A percentile compares a stretch with the other conserved stretches of the same genome.
phyloP scores from a whole-genome alignment of 2,888 invertebrate species.

The Chymomyza procnemis region DNA sequence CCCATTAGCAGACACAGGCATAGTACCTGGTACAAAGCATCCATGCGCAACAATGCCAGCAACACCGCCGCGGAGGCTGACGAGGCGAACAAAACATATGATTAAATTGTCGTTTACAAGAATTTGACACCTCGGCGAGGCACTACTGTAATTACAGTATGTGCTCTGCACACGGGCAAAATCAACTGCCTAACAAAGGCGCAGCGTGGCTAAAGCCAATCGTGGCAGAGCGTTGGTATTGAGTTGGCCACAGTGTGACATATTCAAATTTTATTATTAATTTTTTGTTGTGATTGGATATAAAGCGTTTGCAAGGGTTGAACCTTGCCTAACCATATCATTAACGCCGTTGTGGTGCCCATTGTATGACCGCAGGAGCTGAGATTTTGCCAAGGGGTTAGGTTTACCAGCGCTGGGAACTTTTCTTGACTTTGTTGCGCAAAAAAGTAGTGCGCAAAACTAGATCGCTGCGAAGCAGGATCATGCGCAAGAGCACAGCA shows the following conservation, averaged over 20 bases:
- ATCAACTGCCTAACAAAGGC: conserved; percentile 50
- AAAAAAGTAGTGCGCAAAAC: conserved; percentile 9
- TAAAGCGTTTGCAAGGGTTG: conserved; percentile 46
- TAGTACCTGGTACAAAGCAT: conserved; percentile 17
- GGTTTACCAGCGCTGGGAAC: conserved; percentile 42
- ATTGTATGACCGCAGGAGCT: conserved; percentile 58
- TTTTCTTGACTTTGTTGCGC: conserved; percentile 13
- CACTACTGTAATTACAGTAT: conserved; percentile 50
- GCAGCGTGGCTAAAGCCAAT: conserved; percentile 35
- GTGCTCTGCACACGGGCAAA: conserved; percentile 17
- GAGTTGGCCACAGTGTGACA: conserved; percentile 51
- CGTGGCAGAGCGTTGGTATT: conserved; percentile 44
- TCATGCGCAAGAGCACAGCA: conserved; percentile 43
- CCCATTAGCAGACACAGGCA: conserved; percentile 42
- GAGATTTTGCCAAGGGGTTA: conserved; percentile 18
- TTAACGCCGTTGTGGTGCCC: conserved; percentile 75
- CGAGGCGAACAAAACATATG: conserved; percentile 56
- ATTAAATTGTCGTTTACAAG: conserved; percentile 65
- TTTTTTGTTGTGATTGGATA: conserved; percentile 47
- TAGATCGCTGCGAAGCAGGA: conserved; percentile 6
- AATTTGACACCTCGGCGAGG: conserved; percentile 58
- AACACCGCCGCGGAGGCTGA: conserved; percentile 12
- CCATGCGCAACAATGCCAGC: conserved; percentile 25
- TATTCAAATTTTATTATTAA: conserved; percentile 53
- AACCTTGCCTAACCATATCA: conserved; percentile 57